Conservation (phyloP, 2,888 invertebrate genomes). For the Melanargia galathea region DNA sequence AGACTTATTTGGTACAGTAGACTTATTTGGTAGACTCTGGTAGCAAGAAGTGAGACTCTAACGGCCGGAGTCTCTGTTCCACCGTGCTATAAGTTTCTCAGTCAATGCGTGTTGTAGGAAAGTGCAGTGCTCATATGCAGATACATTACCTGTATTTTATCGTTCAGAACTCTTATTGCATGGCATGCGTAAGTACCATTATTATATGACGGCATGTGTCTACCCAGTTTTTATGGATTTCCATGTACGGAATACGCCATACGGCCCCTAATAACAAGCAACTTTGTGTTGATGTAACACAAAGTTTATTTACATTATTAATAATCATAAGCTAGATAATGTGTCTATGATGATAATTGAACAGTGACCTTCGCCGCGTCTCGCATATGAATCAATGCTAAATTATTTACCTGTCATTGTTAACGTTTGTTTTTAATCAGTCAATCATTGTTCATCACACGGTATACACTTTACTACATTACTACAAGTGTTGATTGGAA, state of each 20-base stretch:
- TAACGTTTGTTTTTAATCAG: slow-evolving; percentile 18
- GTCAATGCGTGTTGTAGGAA: too few relatives aligned
- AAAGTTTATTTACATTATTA: slow-evolving; percentile 6
- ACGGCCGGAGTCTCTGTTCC: too few relatives aligned
- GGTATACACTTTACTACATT: background rate
- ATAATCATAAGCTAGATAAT: slow-evolving; percentile 9
- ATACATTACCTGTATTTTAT: too few relatives aligned
- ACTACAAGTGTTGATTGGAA: too few relatives aligned
- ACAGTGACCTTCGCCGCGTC: slow-evolving; percentile 25
- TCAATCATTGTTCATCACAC: background rate
- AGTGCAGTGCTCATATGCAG: too few relatives aligned
- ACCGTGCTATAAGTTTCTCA: too few relatives aligned
- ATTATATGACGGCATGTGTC: background rate
- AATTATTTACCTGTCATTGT: slow-evolving; percentile 22
- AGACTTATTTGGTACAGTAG: too few relatives aligned
- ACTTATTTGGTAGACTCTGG: too few relatives aligned
- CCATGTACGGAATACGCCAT: background rate
- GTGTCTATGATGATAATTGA: slow-evolving; percentile 10
- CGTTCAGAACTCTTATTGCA: too few relatives aligned
- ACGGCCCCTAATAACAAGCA: background rate
- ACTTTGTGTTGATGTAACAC: background rate
- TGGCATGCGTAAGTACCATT: too few relatives aligned
- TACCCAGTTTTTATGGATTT: background rate
- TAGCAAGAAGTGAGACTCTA: too few relatives aligned
- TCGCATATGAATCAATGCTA: slow-evolving; percentile 30